Evolutionary conservation across 2,888 invertebrate genomes (phyloP).

Genomic region (Matsumyia berberina): DNA sequence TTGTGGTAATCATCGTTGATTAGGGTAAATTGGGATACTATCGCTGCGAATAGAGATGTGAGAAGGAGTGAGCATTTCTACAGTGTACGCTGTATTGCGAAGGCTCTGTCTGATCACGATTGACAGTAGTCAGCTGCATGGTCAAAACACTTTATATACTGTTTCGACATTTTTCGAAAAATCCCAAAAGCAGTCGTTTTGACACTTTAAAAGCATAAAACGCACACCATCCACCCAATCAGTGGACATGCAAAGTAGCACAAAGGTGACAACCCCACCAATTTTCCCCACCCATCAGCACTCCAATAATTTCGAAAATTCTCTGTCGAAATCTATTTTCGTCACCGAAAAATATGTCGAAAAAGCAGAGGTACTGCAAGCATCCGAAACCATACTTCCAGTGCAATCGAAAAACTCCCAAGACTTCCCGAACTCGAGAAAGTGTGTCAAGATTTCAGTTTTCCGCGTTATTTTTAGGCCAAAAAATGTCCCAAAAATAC

Average conservation of each 20-base stretch:
- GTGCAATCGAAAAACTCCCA: neutral
- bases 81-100: too few relatives aligned
- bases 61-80: too few relatives aligned
- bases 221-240: conserved; percentile 38
- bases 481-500: conserved; percentile 42
- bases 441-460: conserved; percentile 44
- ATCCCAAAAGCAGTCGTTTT: conserved; percentile 1
- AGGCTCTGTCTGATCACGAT: too few relatives aligned
- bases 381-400: conserved; percentile 21
- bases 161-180: neutral
- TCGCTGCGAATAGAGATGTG: too few relatives aligned
- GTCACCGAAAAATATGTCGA: neutral
- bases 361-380: conserved; percentile 1
- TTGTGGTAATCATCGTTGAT: conserved; percentile 25
- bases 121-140: conserved; percentile 41
- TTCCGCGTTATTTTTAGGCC: conserved; percentile 25
- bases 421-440: conserved; percentile 14
- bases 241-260: conserved; percentile 39
- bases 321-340: conserved; percentile 31
- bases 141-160: conserved; percentile 8
- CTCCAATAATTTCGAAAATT: conserved; percentile 19
- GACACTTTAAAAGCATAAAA: conserved; percentile 43
- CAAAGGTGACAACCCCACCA: conserved; percentile 39
- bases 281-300: neutral
- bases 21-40: neutral